Evolutionary conservation across 2,113 vertebrate species (phyloP).

Genomic region (Aspidoscelis tigris): DNA sequence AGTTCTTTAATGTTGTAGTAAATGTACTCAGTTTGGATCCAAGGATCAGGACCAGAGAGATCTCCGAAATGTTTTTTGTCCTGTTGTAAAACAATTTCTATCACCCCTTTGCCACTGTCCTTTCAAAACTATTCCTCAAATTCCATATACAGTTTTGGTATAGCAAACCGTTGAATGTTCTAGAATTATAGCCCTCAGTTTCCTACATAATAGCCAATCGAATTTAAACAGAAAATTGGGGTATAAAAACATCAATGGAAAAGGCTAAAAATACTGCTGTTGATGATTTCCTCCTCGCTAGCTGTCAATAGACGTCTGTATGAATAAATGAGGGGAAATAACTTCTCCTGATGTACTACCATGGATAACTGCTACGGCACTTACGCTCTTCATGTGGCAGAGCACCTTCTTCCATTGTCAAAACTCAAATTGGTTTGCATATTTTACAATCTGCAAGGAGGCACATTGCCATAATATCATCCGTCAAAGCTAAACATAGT

Average conservation of each 20-base stretch:
- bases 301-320: not conserved
- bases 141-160: not conserved
- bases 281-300: not conserved
- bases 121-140: too few relatives aligned
- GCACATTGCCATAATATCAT: not conserved
- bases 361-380: not conserved
- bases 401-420: not conserved
- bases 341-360: not conserved
- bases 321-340: not conserved
- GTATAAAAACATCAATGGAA: not conserved
- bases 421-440: not conserved
- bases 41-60: too few relatives aligned
- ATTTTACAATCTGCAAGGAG: not conserved
- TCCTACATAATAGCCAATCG: too few relatives aligned
- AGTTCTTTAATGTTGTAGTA: too few relatives aligned
- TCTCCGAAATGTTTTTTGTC: too few relatives aligned
- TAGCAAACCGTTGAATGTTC: not conserved
- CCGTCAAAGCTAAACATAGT: constrained; percentile 16
- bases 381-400: not conserved
- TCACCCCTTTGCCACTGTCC: too few relatives aligned
- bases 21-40: too few relatives aligned
- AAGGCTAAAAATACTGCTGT: not conserved
- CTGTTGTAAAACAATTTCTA: too few relatives aligned
- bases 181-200: not conserved
- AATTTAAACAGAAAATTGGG: not conserved